Evolutionary conservation across 2,113 vertebrate genomes (phyloP), one percentile per base, ranked within the genome.

Genomic region (Catharus minimus): DNA sequence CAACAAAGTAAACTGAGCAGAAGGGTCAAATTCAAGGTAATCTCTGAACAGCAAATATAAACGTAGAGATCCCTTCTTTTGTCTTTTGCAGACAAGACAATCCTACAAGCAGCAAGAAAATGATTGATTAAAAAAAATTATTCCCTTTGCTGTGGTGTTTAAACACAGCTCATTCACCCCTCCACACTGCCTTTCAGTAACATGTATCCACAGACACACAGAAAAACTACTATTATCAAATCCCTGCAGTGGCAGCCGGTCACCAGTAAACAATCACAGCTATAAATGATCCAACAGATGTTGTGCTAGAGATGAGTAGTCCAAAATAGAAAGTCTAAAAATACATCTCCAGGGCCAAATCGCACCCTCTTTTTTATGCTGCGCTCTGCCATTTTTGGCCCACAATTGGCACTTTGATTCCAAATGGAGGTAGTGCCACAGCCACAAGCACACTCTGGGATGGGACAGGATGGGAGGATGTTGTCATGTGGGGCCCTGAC

Each of bases 261-360:
- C 89, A 92, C 85, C 86, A 95, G 95, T 95, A 95, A 97, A 96
- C 95, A 96, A 95, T 96, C 94, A 93, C 72, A 90, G 90, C 93
- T 90, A 86, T 95, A 95, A 96, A 75, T 85, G 93, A 95, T 89
- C 84, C 84, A 92, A 82, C 96, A 96, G 96, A 96, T 96, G 95
- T 96, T 95, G 92, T 95, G 95, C 87, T 95, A 77, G 95, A 95
- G 93, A 96, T 95, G 95, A 96, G 87, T 82, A 87, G 84, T 90
- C 92, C 5, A 22, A 96, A 97, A 97, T 96, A 97, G 96, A 95
- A 94, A 88, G 71, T 47, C 91, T 95, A 96, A 96, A 96, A 96
- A 96, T 96, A 96, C 27, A 90, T 30, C 74, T 68, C 19, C 74
- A 77, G 82, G 82, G 84, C 93, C 91, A 90, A 84, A 91, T 94